Evolutionary conservation across 2,888 invertebrate species (phyloP).

Genomic region (Drosophila diplacantha): DNA sequence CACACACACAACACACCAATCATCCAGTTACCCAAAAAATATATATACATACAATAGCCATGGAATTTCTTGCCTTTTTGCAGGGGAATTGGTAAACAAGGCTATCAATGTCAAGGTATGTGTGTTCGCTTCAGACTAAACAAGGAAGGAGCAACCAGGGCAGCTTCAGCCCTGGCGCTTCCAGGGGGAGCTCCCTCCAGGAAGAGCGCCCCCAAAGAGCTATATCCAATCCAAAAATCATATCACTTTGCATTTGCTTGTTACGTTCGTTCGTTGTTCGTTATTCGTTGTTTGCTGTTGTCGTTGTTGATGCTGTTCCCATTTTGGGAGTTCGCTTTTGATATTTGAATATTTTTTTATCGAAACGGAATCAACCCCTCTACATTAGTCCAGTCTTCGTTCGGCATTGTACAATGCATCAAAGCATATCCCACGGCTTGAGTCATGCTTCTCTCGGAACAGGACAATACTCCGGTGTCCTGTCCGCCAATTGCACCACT

Average conservation of each 20-base stretch:
- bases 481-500: slow-evolving; percentile 33
- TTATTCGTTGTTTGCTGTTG: slow-evolving; percentile 46
- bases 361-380: slow-evolving; percentile 1
- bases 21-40: slow-evolving; percentile 62
- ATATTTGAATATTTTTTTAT: slow-evolving; percentile 2
- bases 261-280: slow-evolving; percentile 46
- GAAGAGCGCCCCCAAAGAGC: slow-evolving; percentile 28
- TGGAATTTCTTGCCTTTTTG: slow-evolving; percentile 81
- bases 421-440: slow-evolving; percentile 16
- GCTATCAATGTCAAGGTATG: slow-evolving; percentile 98
- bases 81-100: slow-evolving; percentile 98
- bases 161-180: slow-evolving; percentile 35
- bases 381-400: slow-evolving; percentile 12
- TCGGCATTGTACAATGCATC: slow-evolving; percentile 32
- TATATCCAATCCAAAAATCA: slow-evolving; percentile 21
- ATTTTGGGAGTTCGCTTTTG: slow-evolving; percentile 44
- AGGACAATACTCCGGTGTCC: slow-evolving; percentile 5
- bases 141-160: slow-evolving; percentile 38
- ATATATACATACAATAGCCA: slow-evolving; percentile 75
- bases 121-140: slow-evolving; percentile 70
- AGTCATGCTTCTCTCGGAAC: slow-evolving; percentile 15
- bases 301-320: slow-evolving; percentile 56
- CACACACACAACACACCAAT: slow-evolving; percentile 44
- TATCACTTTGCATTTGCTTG: slow-evolving; percentile 69
- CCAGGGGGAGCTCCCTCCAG: slow-evolving; percentile 23